phyloP scores from a whole-genome alignment of 2,888 invertebrate species.

The Coelinius sp. region DNA sequence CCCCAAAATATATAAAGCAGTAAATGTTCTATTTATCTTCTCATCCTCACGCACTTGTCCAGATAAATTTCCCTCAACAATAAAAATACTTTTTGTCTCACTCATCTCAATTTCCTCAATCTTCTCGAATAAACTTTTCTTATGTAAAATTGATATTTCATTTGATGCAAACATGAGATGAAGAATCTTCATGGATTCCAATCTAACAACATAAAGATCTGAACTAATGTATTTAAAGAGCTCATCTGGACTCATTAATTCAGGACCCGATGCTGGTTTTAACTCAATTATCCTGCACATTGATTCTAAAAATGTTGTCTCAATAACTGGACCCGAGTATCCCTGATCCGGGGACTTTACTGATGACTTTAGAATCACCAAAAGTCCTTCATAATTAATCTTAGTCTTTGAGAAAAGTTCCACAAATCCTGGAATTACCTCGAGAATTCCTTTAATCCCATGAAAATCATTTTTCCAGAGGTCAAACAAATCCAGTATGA shows the following conservation, averaged over 20 bases:
- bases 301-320: constrained; percentile 68
- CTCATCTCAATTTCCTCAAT: constrained; percentile 60
- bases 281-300: constrained; percentile 66
- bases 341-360: background rate
- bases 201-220: constrained; percentile 68
- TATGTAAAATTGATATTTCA: constrained; percentile 52
- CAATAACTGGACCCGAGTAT: constrained; percentile 66
- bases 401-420: constrained; percentile 14
- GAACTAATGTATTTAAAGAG: constrained; percentile 60
- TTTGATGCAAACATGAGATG: constrained; percentile 61
- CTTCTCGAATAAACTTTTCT: constrained; percentile 61
- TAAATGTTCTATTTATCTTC: constrained; percentile 73
- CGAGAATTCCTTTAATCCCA: constrained; percentile 62
- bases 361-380: constrained; percentile 27
- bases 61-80: constrained; percentile 68
- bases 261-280: constrained; percentile 55
- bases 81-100: constrained; percentile 56
- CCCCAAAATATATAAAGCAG: constrained; percentile 74
- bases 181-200: constrained; percentile 68
- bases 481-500: constrained; percentile 61
- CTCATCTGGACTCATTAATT: background rate
- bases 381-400: constrained; percentile 38
- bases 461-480: constrained; percentile 61
- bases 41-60: constrained; percentile 72
- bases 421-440: constrained; percentile 60